phyloP scores from a whole-genome alignment of 30 jellyfish, hydroid and myxozoan species.

The Clytia hemisphaerica region DNA sequence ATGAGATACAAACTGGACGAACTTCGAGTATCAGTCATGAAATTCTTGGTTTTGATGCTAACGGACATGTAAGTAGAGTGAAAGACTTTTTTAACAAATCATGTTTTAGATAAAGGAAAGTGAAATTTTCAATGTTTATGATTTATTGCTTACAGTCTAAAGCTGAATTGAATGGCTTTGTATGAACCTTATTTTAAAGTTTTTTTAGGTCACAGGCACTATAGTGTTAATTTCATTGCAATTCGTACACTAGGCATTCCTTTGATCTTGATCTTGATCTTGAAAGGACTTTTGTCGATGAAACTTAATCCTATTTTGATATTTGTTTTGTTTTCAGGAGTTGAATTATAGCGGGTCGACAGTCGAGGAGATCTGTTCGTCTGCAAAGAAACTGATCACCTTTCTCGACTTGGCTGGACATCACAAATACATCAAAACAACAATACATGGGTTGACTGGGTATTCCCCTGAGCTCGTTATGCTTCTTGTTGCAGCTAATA shows the following conservation, averaged over 20 bases:
- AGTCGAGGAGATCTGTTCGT: slow-evolving; percentile 90
- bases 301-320: neutral
- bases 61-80: slow-evolving; percentile 69
- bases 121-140: neutral
- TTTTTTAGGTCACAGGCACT: no score
- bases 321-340: slow-evolving; percentile 32
- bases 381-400: slow-evolving; percentile 86
- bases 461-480: slow-evolving; percentile 92
- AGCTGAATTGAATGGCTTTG: neutral
- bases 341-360: slow-evolving; percentile 69
- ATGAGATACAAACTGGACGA: slow-evolving; percentile 95
- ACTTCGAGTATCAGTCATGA: slow-evolving; percentile 99
- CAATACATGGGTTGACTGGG: slow-evolving; percentile 91
- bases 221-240: no score
- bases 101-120: no score
- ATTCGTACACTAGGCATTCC: neutral
- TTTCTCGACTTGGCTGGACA: slow-evolving; percentile 96
- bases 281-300: neutral
- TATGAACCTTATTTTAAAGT: neutral
- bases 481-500: slow-evolving; percentile 91
- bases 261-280: neutral
- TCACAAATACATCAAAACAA: slow-evolving; percentile 89
- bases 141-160: neutral
- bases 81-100: neutral
- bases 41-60: slow-evolving; percentile 84